A percentile compares a stretch with the other conserved stretches of the same genome.
These are phyloP conservation scores for Brachymystax lenok DNA, from an alignment of 2,797 vertebrate species.

Conservation along the genomic window DNA sequence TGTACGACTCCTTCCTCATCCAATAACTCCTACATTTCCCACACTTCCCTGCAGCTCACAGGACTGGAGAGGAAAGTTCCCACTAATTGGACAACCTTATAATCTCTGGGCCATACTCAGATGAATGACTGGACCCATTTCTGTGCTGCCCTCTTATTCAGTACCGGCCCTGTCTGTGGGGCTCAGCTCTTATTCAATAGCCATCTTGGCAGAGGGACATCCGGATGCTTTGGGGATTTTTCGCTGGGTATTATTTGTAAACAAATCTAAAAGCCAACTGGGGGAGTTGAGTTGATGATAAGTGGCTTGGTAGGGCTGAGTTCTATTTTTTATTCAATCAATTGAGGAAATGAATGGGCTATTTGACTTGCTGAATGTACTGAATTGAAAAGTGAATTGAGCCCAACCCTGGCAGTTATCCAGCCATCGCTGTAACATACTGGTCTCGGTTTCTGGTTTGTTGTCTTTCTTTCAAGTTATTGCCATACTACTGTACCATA, in stretches of 20 bases:
- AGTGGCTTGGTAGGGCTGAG: neutral
- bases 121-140: constrained; percentile 73
- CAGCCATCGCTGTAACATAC: neutral
- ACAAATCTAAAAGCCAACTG: constrained; percentile 24
- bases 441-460: neutral
- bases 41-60: constrained; percentile 53
- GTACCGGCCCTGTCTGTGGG: too few relatives aligned
- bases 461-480: neutral
- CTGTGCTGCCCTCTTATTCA: constrained; percentile 33
- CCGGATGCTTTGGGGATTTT: constrained; percentile 57
- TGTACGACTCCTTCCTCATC: constrained; percentile 63
- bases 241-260: constrained; percentile 72
- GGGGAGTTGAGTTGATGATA: constrained; percentile 10
- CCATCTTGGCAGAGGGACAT: constrained; percentile 53
- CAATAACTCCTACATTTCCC: constrained; percentile 68
- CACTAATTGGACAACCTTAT: constrained; percentile 70
- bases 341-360: neutral
- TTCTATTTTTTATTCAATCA: neutral
- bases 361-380: neutral
- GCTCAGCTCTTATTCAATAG: constrained; percentile 57
- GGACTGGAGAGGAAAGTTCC: constrained; percentile 58
- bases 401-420: too few relatives aligned
- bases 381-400: neutral
- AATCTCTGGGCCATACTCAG: constrained; percentile 73
- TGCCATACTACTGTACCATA: neutral